Percentiles rank a stretch among this genome's conserved stretches.
These are phyloP conservation scores for Phycodurus eques DNA, from an alignment of 2,113 vertebrate species.

Conservation along the genomic window DNA sequence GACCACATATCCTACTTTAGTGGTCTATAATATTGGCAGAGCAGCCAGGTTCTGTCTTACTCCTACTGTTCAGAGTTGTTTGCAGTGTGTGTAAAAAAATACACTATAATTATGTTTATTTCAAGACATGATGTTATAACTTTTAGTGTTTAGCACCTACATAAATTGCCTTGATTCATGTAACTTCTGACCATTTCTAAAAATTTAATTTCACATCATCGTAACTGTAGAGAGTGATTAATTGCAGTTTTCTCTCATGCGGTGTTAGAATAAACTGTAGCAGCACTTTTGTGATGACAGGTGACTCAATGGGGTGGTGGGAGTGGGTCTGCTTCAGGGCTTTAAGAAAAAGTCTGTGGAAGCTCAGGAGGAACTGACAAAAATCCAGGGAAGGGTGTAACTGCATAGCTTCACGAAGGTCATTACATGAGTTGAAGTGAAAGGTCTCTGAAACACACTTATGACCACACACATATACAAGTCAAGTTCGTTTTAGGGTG, in stretches of 20 bases:
- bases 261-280: conserved; percentile 43
- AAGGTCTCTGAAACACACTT: conserved; percentile 30
- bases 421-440: conserved; percentile 26
- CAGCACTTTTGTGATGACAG: conserved; percentile 35
- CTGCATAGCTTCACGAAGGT: conserved; percentile 32
- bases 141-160: not conserved
- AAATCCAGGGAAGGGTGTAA: conserved; percentile 56
- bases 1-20: too few species aligned
- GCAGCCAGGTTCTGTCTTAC: not conserved
- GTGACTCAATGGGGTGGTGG: conserved; percentile 29
- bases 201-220: not conserved
- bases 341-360: conserved; percentile 44
- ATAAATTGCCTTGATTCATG: not conserved
- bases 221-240: not conserved
- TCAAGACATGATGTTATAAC: too few species aligned
- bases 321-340: conserved; percentile 42
- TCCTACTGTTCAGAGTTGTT: not conserved
- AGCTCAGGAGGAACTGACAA: conserved; percentile 39
- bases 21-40: too few species aligned
- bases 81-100: not conserved
- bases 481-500: not conserved
- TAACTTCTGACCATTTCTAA: not conserved
- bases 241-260: not conserved
- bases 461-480: conserved; percentile 10
- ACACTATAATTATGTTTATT: too few species aligned